Conservation (phyloP, 2,888 invertebrate genomes). For the Nemotelus pantherinus region DNA sequence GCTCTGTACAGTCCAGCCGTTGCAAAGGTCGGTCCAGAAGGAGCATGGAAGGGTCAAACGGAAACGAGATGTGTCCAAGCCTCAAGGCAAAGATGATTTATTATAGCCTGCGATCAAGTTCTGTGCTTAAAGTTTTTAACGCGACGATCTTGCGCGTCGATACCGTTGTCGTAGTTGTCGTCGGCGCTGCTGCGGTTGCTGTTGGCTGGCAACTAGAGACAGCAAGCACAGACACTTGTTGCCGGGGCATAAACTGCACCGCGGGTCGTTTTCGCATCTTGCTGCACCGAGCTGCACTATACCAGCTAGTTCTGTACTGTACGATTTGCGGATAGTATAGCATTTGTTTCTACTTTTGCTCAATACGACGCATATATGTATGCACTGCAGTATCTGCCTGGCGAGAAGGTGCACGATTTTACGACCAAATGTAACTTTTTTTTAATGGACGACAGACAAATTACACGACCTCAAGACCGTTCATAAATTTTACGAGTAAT, state of each 20-base stretch:
- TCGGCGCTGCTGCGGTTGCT: no score
- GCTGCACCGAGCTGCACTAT: no score
- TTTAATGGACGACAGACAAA: constrained; percentile 39
- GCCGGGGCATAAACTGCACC: not conserved
- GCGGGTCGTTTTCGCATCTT: not conserved
- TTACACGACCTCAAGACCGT: constrained; percentile 29
- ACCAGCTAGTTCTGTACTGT: not conserved
- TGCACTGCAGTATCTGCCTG: no score
- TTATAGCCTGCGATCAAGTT: not conserved
- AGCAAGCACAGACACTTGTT: constrained; percentile 4
- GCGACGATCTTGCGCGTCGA: no score
- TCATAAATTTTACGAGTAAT: constrained; percentile 30
- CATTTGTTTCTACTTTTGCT: not conserved
- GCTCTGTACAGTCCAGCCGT: not conserved
- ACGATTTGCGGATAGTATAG: not conserved
- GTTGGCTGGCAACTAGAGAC: not conserved
- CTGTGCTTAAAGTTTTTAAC: no score
- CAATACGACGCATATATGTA: not conserved
- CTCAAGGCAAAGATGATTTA: not conserved
- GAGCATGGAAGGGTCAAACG: not conserved
- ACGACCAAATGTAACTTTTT: constrained; percentile 21
- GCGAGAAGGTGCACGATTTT: constrained; percentile 20
- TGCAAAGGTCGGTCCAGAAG: not conserved
- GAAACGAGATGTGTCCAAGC: not conserved
- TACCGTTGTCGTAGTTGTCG: no score